Conservation (phyloP, 2,113 vertebrate genomes). For the Ornithorhynchus anatinus region DNA sequence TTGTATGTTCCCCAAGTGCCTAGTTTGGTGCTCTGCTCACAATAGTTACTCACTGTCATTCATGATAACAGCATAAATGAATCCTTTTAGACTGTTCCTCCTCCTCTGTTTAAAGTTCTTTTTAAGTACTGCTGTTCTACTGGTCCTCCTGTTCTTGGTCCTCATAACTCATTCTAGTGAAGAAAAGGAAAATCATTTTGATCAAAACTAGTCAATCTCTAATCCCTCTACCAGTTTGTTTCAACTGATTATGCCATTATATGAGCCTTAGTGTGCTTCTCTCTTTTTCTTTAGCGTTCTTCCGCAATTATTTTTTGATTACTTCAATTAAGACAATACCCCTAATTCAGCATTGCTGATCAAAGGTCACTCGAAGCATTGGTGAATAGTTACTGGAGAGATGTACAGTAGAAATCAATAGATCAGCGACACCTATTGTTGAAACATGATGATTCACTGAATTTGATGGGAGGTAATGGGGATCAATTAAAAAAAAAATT, state of each 20-base stretch:
- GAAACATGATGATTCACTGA: not conserved
- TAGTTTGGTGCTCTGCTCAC: no score
- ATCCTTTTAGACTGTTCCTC: no score
- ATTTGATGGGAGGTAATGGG: not conserved
- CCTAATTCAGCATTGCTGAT: constrained; percentile 50
- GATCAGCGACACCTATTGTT: not conserved
- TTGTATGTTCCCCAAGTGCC: no score
- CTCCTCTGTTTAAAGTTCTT: not conserved
- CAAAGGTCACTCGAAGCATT: constrained; percentile 26
- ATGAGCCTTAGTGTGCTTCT: not conserved
- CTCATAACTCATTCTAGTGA: not conserved
- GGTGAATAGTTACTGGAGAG: not conserved
- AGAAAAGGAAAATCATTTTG: constrained; percentile 5
- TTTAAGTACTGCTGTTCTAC: not conserved
- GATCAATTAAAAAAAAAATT: not conserved
- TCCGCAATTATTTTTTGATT: constrained; percentile 12
- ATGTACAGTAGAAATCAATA: not conserved
- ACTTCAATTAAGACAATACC: constrained; percentile 37
- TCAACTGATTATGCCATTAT: not conserved
- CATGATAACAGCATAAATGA: no score
- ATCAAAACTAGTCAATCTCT: not conserved
- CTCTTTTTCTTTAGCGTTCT: not conserved
- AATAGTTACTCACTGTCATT: no score
- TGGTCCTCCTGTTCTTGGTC: not conserved
- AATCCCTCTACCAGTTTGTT: not conserved